Conservation (phyloP, 1,140 invertebrate species). For the Copidosoma floridanum region DNA sequence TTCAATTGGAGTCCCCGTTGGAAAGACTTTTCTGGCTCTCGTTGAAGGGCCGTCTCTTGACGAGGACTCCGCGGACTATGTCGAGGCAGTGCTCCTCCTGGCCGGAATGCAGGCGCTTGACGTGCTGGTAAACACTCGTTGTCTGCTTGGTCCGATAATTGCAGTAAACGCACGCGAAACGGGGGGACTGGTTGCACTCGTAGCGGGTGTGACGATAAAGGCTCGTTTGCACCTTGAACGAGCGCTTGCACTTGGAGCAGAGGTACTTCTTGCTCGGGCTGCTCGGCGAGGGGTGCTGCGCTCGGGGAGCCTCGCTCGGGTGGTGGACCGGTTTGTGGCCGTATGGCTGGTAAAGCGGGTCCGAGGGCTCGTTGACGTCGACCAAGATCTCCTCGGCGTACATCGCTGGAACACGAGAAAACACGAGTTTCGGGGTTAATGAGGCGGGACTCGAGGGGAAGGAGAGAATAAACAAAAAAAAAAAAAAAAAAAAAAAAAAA, state of each 20-base stretch:
- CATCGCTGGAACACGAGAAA: constrained; percentile 9
- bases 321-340: too few species aligned
- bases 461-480: too few species aligned
- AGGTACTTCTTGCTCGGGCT: constrained; percentile 1
- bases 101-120: constrained; percentile 1
- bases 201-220: constrained; percentile 14
- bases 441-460: too few species aligned
- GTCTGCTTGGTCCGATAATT: constrained; percentile 12
- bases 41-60: not conserved
- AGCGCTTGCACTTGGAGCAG: not conserved
- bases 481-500: too few species aligned
- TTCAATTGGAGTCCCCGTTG: too few species aligned
- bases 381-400: not conserved
- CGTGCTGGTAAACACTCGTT: constrained; percentile 15
- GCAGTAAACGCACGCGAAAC: constrained; percentile 15
- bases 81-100: constrained; percentile 10
- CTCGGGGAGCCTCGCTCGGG: not conserved
- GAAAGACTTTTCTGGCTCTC: too few species aligned
- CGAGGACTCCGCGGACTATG: not conserved
- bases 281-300: not conserved
- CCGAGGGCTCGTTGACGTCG: not conserved
- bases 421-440: too few species aligned
- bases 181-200: constrained; percentile 12
- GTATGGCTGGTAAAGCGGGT: not conserved
- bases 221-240: constrained; percentile 16